phyloP scores from a whole-genome alignment of 1,140 invertebrate species.

The Elysia chlorotica region DNA sequence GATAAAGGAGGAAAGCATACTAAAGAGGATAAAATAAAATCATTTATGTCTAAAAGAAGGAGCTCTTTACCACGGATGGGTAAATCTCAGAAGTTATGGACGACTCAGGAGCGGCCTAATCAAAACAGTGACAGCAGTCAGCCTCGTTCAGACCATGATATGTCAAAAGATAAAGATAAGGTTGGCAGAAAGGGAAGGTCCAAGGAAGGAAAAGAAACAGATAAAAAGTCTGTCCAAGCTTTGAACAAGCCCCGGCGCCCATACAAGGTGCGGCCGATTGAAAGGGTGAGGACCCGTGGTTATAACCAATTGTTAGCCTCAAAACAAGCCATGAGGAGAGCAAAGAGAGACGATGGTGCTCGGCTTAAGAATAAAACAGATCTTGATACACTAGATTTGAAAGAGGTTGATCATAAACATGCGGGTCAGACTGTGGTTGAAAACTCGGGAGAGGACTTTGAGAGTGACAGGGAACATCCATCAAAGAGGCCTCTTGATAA shows the following conservation, averaged over 20 bases:
- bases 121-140: no score
- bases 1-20: not conserved
- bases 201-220: not conserved
- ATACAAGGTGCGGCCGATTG: conserved; percentile 16
- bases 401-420: not conserved
- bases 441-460: no score
- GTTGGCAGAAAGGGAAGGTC: not conserved
- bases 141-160: no score
- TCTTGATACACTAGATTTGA: not conserved
- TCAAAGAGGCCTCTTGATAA: no score
- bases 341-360: not conserved
- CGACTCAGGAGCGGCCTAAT: no score
- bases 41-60: not conserved
- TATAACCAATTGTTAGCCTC: conserved; percentile 14
- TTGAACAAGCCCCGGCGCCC: not conserved
- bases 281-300: conserved; percentile 18
- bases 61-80: not conserved
- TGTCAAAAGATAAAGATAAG: not conserved
- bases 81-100: no score
- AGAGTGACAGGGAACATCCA: no score
- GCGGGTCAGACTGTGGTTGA: not conserved
- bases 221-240: not conserved
- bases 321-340: conserved; percentile 11
- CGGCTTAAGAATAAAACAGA: not conserved
- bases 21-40: not conserved